Evolutionary conservation across 2,113 vertebrate genomes (phyloP).

Genomic region (Merops nubicus): DNA sequence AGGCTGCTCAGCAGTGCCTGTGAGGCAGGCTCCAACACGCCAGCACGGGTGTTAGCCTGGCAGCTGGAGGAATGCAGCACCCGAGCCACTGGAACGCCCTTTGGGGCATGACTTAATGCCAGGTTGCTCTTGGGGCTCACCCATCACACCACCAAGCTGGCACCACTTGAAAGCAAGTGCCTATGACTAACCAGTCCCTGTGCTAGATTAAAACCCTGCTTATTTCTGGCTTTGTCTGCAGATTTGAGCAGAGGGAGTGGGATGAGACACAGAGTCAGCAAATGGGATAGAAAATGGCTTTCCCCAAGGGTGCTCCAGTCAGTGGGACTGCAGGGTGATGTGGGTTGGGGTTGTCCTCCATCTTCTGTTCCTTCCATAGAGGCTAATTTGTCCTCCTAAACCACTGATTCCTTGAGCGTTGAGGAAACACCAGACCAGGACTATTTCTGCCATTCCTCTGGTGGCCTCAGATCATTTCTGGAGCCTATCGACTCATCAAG

Average conservation of each 20-base stretch:
- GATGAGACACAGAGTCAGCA: not conserved
- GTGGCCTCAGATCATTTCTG: not conserved
- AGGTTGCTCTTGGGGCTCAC: not conserved
- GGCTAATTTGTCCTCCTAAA: not conserved
- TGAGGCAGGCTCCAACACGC: not conserved
- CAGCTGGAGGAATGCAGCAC: not conserved
- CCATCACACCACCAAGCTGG: constrained; percentile 9
- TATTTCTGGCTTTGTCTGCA: not conserved
- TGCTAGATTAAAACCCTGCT: not conserved
- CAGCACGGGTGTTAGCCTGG: not conserved
- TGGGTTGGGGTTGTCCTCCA: not conserved
- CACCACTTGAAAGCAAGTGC: not conserved
- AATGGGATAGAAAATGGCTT: not conserved
- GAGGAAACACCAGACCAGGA: not conserved
- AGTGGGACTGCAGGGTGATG: not conserved
- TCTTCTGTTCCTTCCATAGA: not conserved
- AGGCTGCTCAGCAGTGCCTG: not conserved
- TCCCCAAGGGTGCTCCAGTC: not conserved
- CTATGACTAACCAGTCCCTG: not conserved
- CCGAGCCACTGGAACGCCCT: not conserved
- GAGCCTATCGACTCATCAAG: not conserved
- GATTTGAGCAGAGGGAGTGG: accelerated
- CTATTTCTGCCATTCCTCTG: not conserved
- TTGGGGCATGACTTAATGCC: not conserved
- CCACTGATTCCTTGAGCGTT: not conserved